These are phyloP conservation scores for Enteromius paludinosus DNA, from an alignment of 2,797 vertebrate species.

Conservation along the genomic window DNA sequence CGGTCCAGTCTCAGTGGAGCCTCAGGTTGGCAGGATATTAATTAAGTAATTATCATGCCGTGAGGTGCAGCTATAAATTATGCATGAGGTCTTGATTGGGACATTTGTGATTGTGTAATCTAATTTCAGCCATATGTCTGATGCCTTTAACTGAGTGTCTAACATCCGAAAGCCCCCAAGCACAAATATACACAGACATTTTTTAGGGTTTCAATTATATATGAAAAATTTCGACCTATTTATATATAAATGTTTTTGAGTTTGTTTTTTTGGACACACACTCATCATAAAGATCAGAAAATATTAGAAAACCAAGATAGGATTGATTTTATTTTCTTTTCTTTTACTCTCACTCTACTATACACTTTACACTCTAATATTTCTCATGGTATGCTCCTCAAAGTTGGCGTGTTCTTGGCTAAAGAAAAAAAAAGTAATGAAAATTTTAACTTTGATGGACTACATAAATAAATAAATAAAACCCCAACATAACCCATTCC, in stretches of 20 bases:
- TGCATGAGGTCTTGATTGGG: slow-evolving; percentile 81
- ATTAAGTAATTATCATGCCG: slow-evolving; percentile 84
- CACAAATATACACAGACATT: slow-evolving; percentile 32
- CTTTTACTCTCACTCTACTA: neutral
- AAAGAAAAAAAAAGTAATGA: neutral
- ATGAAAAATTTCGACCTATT: slow-evolving; percentile 33
- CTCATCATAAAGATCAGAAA: neutral
- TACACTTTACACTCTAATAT: neutral
- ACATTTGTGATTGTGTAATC: slow-evolving; percentile 82
- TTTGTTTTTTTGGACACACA: neutral
- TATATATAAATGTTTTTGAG: slow-evolving; percentile 18
- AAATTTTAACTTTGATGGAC: neutral
- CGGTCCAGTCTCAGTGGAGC: slow-evolving; percentile 73
- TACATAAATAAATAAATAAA: neutral
- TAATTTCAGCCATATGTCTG: slow-evolving; percentile 72
- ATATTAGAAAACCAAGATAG: neutral
- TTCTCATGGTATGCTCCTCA: neutral
- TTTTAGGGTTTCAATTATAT: slow-evolving; percentile 27
- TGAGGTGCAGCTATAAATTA: slow-evolving; percentile 76
- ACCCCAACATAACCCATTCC: neutral
- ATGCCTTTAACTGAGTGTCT: slow-evolving; percentile 70
- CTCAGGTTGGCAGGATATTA: slow-evolving; percentile 76
- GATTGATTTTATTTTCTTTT: neutral
- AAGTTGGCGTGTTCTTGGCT: neutral
- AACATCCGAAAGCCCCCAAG: slow-evolving; percentile 33